A percentile compares a stretch with the other conserved stretches of the same genome.
Evolutionary conservation across 2,797 vertebrate genomes (phyloP).

Genomic region (Dendrocincla fuliginosa): DNA sequence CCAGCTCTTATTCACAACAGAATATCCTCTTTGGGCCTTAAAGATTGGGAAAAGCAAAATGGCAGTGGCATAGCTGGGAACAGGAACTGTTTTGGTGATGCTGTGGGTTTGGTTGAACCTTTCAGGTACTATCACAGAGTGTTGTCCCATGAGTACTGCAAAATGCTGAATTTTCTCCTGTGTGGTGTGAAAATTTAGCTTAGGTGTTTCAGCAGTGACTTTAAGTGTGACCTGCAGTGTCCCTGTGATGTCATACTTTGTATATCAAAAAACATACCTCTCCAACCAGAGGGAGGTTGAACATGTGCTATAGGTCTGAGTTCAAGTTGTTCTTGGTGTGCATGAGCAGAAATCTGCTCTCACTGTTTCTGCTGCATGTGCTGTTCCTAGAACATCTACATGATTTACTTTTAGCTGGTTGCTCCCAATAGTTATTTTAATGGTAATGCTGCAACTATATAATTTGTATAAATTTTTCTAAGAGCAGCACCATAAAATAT

Average conservation of each 20-base stretch:
- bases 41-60: background rate
- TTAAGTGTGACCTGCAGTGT: background rate
- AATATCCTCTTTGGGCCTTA: background rate
- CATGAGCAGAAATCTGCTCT: background rate
- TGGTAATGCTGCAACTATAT: background rate
- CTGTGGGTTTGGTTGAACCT: background rate
- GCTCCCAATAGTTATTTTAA: conserved; percentile 7
- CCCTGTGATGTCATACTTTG: background rate
- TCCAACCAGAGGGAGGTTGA: background rate
- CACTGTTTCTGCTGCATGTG: background rate
- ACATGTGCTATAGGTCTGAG: background rate
- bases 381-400: background rate
- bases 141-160: background rate
- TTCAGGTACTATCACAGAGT: accelerated
- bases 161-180: background rate
- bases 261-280: background rate
- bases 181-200: background rate
- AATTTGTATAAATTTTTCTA: conserved; percentile 17
- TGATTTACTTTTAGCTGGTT: conserved; percentile 36
- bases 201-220: background rate
- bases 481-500: background rate
- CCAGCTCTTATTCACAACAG: background rate
- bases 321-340: background rate
- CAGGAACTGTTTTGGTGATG: background rate
- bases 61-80: background rate